Percentiles rank a stretch among this genome's conserved stretches.
phyloP scores from a whole-genome alignment of 2,113 vertebrate species.

The Sterrhoptilus dennistouni region DNA sequence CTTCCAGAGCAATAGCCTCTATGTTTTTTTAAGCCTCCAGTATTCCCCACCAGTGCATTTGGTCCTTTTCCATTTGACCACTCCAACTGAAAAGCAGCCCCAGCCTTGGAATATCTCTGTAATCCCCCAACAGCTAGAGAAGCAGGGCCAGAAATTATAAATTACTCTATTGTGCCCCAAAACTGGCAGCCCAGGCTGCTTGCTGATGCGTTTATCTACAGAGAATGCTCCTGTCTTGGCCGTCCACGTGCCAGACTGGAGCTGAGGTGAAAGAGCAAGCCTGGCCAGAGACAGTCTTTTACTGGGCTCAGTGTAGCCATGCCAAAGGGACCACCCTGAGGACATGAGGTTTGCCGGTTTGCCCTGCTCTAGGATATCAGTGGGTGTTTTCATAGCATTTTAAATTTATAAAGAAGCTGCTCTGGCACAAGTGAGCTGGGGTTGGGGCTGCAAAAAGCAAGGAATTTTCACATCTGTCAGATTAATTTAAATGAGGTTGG shows the following conservation, averaged over 20 bases:
- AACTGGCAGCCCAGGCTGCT: not conserved
- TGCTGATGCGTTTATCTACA: not conserved
- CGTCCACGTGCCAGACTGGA: not conserved
- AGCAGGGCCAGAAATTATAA: not conserved
- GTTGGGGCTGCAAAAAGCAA: not conserved
- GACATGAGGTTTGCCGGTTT: not conserved
- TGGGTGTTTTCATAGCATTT: not conserved
- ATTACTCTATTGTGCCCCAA: not conserved
- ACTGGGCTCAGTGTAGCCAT: not conserved
- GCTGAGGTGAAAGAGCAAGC: not conserved
- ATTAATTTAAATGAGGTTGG: constrained; percentile 19
- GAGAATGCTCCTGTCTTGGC: not conserved
- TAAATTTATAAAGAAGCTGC: not conserved
- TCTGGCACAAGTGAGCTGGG: not conserved
- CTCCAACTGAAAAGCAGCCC: not conserved
- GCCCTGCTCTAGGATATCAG: not conserved
- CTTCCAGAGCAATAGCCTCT: not conserved
- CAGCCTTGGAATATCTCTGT: not conserved
- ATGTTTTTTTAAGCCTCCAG: not conserved
- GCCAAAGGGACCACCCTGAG: not conserved
- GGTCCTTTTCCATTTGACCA: not conserved
- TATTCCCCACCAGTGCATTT: not conserved
- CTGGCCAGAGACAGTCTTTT: not conserved
- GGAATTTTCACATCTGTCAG: constrained; percentile 17
- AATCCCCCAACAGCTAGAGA: not conserved